A percentile compares a stretch with the other conserved stretches of the same genome.
These are phyloP conservation scores for Ophiodon elongatus DNA, from an alignment of 2,113 vertebrate species.

Conservation along the genomic window DNA sequence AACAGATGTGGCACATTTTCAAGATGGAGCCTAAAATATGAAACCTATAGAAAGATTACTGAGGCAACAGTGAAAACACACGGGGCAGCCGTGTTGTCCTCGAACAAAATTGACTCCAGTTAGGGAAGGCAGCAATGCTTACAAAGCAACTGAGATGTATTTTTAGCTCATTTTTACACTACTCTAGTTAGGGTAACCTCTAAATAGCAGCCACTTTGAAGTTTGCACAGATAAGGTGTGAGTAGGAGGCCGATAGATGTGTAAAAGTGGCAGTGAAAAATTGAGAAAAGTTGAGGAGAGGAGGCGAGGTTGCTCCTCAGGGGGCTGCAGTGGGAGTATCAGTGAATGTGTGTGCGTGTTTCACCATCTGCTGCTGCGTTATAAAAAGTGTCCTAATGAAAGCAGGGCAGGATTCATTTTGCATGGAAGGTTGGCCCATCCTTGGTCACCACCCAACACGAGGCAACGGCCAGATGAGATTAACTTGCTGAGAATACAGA, in stretches of 20 bases:
- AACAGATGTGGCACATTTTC: slow-evolving; percentile 47
- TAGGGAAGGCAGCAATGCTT: slow-evolving; percentile 48
- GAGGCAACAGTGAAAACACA: slow-evolving; percentile 9
- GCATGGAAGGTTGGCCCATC: slow-evolving; percentile 61
- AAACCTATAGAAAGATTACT: slow-evolving; percentile 14
- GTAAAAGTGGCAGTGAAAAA: slow-evolving; percentile 55
- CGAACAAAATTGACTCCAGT: slow-evolving; percentile 36
- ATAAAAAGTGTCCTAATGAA: slow-evolving; percentile 69
- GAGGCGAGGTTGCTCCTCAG: slow-evolving; percentile 68
- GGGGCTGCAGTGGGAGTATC: slow-evolving; percentile 58
- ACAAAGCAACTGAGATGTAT: slow-evolving; percentile 53
- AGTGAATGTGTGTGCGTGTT: slow-evolving; percentile 46
- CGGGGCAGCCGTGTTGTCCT: slow-evolving; percentile 1
- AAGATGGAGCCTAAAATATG: slow-evolving; percentile 26
- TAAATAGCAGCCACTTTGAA: slow-evolving; percentile 61
- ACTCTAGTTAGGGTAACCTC: slow-evolving; percentile 30
- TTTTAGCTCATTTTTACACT: slow-evolving; percentile 39
- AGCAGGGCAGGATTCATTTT: slow-evolving; percentile 70
- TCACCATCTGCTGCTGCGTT: slow-evolving; percentile 76
- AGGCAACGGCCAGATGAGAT: slow-evolving; percentile 44
- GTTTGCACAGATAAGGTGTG: slow-evolving; percentile 29
- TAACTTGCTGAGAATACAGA: slow-evolving; percentile 27
- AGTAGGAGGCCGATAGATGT: slow-evolving; percentile 45
- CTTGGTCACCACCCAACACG: slow-evolving; percentile 43
- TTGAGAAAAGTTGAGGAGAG: slow-evolving; percentile 65